Conservation (phyloP, 2,797 vertebrate genomes). For the Pteronotus mesoamericanus region DNA sequence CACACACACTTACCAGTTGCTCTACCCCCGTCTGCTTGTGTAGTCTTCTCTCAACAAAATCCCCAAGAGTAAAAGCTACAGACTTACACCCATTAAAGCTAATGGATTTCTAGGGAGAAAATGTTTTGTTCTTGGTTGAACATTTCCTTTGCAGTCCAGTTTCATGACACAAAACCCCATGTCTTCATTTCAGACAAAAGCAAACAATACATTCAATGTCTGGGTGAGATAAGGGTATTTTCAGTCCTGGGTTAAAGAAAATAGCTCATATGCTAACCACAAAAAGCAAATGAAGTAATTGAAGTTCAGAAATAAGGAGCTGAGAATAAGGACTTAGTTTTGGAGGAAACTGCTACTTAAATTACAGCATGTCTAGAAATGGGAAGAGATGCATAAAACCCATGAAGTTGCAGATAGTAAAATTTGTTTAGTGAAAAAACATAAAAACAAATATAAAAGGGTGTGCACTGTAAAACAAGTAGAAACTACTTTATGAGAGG, state of each 20-base stretch:
- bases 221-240: neutral
- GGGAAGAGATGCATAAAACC: neutral
- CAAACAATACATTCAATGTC: neutral
- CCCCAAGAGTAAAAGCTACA: neutral
- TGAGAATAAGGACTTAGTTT: neutral
- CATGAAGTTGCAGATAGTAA: neutral
- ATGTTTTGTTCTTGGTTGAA: neutral
- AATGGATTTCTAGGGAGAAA: constrained; percentile 21
- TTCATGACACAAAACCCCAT: neutral
- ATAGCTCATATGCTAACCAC: neutral
- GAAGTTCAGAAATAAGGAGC: constrained; percentile 25
- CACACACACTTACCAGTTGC: neutral
- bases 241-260: neutral
- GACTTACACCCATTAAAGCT: neutral
- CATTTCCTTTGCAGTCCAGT: neutral
- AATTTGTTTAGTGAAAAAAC: constrained; percentile 19
- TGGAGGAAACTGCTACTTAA: constrained; percentile 20
- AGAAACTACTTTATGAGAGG: neutral
- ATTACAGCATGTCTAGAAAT: constrained; percentile 22
- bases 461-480: neutral
- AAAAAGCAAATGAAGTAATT: neutral
- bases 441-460: neutral
- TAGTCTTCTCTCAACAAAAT: neutral
- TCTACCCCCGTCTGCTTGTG: neutral
- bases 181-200: neutral